Evolutionary conservation across 1,140 invertebrate species (phyloP).

Genomic region (Drosophila sproati): DNA sequence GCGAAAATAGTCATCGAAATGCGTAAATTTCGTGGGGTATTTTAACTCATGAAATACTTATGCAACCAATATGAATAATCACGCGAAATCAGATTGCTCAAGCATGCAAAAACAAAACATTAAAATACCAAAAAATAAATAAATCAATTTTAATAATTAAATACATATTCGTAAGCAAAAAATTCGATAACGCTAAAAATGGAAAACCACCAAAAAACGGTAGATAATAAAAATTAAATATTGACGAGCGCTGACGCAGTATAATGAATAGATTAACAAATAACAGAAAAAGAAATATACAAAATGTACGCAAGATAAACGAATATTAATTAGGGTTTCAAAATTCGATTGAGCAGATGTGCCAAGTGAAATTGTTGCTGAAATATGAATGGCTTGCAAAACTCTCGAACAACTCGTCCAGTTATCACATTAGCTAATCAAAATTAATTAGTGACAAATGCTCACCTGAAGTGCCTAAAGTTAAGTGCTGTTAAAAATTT

Average conservation of each 20-base stretch:
- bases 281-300: constrained; percentile 1
- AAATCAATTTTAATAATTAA: constrained; percentile 45
- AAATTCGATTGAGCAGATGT: constrained; percentile 33
- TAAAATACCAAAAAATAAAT: constrained; percentile 6
- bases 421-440: constrained; percentile 32
- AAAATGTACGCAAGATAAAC: constrained; percentile 18
- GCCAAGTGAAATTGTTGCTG: constrained; percentile 29
- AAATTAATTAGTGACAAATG: not conserved
- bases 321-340: constrained; percentile 41
- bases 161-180: constrained; percentile 21
- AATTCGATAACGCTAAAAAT: constrained; percentile 22
- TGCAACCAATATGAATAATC: constrained; percentile 29
- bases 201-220: constrained; percentile 5
- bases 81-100: constrained; percentile 38
- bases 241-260: constrained; percentile 12
- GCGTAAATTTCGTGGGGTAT: constrained; percentile 14
- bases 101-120: constrained; percentile 8
- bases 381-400: constrained; percentile 30
- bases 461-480: not conserved
- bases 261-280: constrained; percentile 46
- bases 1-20: constrained; percentile 46
- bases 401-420: constrained; percentile 7
- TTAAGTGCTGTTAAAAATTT: not conserved
- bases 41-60: constrained; percentile 49
- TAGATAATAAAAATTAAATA: constrained; percentile 31